These are phyloP conservation scores for Vireo altiloquus DNA, from an alignment of 2,113 vertebrate genomes.

Conservation along the genomic window DNA sequence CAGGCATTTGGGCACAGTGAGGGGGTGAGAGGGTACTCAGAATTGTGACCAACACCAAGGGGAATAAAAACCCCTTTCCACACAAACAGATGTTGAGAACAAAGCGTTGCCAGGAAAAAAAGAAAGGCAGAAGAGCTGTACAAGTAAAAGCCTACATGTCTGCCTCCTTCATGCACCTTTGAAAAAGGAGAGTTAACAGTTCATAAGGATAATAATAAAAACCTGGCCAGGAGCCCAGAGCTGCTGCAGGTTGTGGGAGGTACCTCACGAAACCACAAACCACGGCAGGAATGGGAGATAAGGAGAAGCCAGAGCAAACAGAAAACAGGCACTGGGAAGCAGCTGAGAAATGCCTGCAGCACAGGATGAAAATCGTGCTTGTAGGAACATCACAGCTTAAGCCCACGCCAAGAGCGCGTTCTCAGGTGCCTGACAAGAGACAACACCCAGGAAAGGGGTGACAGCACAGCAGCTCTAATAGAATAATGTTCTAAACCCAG, in stretches of 20 bases:
- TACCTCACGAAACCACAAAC: background rate
- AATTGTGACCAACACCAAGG: background rate
- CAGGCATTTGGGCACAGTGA: background rate
- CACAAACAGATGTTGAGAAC: background rate
- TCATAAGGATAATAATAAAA: background rate
- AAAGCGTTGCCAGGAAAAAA: background rate
- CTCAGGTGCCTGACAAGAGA: background rate
- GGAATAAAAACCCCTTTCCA: background rate
- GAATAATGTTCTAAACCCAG: background rate
- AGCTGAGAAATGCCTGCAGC: background rate
- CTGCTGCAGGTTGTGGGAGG: background rate
- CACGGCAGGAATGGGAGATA: background rate
- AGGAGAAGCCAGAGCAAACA: background rate
- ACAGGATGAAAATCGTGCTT: background rate
- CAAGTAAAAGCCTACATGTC: background rate
- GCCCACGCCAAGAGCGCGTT: fast-evolving
- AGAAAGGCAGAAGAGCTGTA: background rate
- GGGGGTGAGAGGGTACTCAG: fast-evolving
- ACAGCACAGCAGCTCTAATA: background rate
- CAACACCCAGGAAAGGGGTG: background rate
- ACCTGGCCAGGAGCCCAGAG: background rate
- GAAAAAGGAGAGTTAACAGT: background rate
- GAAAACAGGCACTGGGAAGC: background rate
- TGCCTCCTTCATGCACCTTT: background rate
- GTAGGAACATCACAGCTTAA: background rate